Evolutionary conservation across 2,888 invertebrate species (phyloP), one percentile per base, ranked within the genome.

Genomic region (Caenorhabditis drosophilae): DNA sequence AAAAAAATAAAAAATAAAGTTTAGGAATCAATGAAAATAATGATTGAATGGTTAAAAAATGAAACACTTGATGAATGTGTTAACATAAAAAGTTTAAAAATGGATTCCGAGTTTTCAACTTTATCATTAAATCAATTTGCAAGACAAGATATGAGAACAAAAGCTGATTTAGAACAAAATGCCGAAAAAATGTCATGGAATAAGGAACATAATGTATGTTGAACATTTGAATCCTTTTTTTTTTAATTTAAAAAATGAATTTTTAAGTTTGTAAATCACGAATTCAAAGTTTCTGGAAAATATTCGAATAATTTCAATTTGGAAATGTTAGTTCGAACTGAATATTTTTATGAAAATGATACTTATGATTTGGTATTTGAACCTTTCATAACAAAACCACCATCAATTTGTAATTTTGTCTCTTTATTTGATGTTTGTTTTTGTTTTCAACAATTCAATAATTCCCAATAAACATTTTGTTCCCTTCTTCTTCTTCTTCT

Each of bases 371-470:
- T 63, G 27, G 54, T 63, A 25, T 63, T 58, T 41, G 63, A 63
- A 38, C 63, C 63, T 4, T 55, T 58, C 49, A 41, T 63, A 4
- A 56, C 46, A 38, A 41, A 49, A 35, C 36, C 49, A 36, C 57
- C 63, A 16, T 35, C 40, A 15, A 16, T 9, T 9, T 63, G 63
- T 41, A 42, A 34, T 38, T 63, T 53, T 45, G 45, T 54, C 40
- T 63, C 63, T 45, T 49, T 63, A 26, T 63, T 46, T 58, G 63
- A 63, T 50, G 57, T 63, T 40, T 63, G 63, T 53, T 31, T 45
- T 34, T 63, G 63, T 36, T 16, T 27, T 26, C n/a, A n/a, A n/a
- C n/a, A n/a, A n/a, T n/a, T n/a, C n/a, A n/a, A n/a, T n/a, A n/a
- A n/a, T n/a, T n/a, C n/a, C n/a, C n/a, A n/a, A n/a, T n/a, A n/a